A percentile compares a stretch with the other conserved stretches of the same genome.
These are phyloP conservation scores for Agapetus fuscipes DNA, from an alignment of 2,888 invertebrate genomes.

Conservation along the genomic window DNA sequence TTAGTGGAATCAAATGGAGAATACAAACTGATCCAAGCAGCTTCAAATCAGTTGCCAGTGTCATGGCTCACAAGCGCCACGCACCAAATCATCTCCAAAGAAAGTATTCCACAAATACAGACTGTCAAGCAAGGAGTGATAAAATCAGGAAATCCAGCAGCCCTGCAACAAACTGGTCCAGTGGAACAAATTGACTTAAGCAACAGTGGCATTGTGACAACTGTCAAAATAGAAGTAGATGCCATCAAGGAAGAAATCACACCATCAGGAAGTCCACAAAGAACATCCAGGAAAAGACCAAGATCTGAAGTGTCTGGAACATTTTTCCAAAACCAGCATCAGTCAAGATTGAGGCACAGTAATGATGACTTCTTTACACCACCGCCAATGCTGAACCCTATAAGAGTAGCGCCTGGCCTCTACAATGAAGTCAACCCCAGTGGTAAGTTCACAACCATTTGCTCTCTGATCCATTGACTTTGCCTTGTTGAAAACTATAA, in stretches of 20 bases:
- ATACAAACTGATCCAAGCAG: slow-evolving; percentile 49
- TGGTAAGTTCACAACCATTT: slow-evolving; percentile 12
- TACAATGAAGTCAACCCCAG: slow-evolving; percentile 45
- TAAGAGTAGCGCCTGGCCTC: slow-evolving; percentile 79
- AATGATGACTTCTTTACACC: slow-evolving; percentile 68
- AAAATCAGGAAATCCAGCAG: slow-evolving; percentile 18
- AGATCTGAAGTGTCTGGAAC: slow-evolving; percentile 41
- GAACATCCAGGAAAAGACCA: slow-evolving; percentile 54
- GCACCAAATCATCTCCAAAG: slow-evolving; percentile 24
- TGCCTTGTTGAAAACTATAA: background rate
- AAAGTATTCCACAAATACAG: slow-evolving; percentile 30
- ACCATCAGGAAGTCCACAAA: slow-evolving; percentile 57
- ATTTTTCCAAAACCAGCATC: slow-evolving; percentile 27
- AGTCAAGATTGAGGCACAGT: slow-evolving; percentile 31
- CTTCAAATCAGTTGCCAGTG: slow-evolving; percentile 34
- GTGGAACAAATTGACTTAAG: slow-evolving; percentile 6
- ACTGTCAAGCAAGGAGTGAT: slow-evolving; percentile 29
- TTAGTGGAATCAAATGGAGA: slow-evolving; percentile 53
- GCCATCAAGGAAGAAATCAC: slow-evolving; percentile 54
- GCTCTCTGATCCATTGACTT: background rate
- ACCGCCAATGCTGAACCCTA: slow-evolving; percentile 88
- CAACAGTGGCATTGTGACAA: slow-evolving; percentile 11
- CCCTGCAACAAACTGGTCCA: background rate
- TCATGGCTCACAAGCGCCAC: slow-evolving; percentile 23
- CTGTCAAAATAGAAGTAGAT: slow-evolving; percentile 34